Evolutionary conservation across 2,113 vertebrate genomes (phyloP).

Genomic region (Aptenodytes patagonicus): DNA sequence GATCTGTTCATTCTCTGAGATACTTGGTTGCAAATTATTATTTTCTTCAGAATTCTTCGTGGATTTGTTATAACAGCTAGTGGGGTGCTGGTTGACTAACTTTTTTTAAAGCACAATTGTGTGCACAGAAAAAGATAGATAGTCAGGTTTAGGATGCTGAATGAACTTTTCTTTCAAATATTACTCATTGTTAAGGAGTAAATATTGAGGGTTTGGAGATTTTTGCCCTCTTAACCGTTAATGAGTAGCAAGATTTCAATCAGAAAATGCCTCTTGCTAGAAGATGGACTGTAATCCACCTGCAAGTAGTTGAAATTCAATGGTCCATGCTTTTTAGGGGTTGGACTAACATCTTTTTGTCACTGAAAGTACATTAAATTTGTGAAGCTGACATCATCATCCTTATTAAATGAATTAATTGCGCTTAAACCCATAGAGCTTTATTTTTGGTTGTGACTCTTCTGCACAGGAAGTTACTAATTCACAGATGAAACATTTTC

Average conservation of each 20-base stretch:
- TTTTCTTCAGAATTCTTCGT: not conserved
- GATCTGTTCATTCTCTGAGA: not conserved
- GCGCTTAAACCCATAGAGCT: not conserved
- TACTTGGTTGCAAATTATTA: not conserved
- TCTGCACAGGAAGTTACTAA: not conserved
- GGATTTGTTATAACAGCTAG: not conserved
- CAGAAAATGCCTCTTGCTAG: not conserved
- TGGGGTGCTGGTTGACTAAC: not conserved
- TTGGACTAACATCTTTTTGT: not conserved
- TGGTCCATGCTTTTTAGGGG: not conserved
- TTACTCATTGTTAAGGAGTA: not conserved
- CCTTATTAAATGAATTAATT: constrained; percentile 31
- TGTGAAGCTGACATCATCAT: constrained; percentile 72
- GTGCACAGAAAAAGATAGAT: not conserved
- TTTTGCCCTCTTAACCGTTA: not conserved
- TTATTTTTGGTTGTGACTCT: not conserved
- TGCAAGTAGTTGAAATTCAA: not conserved
- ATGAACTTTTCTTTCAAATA: not conserved
- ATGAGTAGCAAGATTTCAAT: not conserved
- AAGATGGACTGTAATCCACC: not conserved
- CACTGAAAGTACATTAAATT: not conserved
- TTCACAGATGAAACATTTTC: constrained; percentile 14
- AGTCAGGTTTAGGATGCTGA: not conserved
- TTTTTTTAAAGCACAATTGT: not conserved
- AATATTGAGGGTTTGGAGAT: not conserved